These are phyloP conservation scores for Triplophysa dalaica DNA, from an alignment of 2,113 vertebrate species.

Conservation along the genomic window DNA sequence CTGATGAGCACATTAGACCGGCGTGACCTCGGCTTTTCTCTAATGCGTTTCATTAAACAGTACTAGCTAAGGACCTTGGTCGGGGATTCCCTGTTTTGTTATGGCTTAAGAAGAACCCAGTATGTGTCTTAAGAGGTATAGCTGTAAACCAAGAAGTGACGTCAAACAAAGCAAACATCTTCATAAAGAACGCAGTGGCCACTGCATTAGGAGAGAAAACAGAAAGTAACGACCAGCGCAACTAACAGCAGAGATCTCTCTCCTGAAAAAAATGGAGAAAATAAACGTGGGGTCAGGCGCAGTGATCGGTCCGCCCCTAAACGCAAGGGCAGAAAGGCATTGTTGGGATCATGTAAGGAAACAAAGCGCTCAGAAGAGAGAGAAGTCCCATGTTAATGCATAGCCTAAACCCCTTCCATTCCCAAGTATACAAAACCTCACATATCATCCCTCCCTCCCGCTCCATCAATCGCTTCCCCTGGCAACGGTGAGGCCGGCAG, in stretches of 20 bases:
- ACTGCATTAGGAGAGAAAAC: not conserved
- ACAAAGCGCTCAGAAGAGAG: conserved; percentile 22
- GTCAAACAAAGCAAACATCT: not conserved
- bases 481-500: conserved; percentile 42
- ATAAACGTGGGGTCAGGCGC: not conserved
- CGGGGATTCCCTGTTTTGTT: conserved; percentile 14
- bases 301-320: not conserved
- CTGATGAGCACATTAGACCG: conserved; percentile 50
- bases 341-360: conserved; percentile 27
- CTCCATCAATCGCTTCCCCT: conserved; percentile 45
- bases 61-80: not conserved
- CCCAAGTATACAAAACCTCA: conserved; percentile 2
- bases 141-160: not conserved
- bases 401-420: conserved; percentile 36
- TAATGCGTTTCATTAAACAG: conserved; percentile 41
- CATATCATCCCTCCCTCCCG: conserved; percentile 25
- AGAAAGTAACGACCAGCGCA: not conserved
- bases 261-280: not conserved
- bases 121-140: not conserved
- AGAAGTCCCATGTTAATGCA: conserved; percentile 47
- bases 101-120: not conserved
- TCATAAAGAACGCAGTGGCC: not conserved
- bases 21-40: conserved; percentile 18
- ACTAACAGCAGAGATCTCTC: not conserved
- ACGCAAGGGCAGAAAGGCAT: conserved; percentile 24